Conservation (phyloP, 2,113 vertebrate species). For the Australoheros scitulus region DNA sequence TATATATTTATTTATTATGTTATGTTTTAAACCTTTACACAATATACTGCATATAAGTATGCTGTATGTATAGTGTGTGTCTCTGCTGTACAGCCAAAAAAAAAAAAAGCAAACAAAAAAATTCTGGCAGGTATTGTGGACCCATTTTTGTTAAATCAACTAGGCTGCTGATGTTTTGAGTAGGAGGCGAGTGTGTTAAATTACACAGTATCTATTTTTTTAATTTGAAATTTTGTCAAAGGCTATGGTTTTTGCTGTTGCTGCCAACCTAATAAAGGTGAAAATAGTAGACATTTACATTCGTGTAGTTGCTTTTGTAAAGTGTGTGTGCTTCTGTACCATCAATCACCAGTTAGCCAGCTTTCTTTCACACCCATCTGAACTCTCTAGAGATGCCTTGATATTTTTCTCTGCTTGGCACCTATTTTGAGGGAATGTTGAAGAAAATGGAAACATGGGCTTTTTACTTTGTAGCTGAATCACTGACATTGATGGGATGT, state of each 20-base stretch:
- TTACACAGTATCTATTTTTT: slow-evolving; percentile 79
- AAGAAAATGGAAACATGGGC: background rate
- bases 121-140: slow-evolving; percentile 52
- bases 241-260: slow-evolving; percentile 76
- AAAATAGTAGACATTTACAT: slow-evolving; percentile 59
- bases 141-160: slow-evolving; percentile 62
- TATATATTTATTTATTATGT: slow-evolving; percentile 74
- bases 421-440: background rate
- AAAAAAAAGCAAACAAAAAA: background rate
- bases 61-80: slow-evolving; percentile 69
- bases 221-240: slow-evolving; percentile 79
- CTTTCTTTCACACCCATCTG: slow-evolving; percentile 1
- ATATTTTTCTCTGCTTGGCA: background rate
- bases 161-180: slow-evolving; percentile 71
- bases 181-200: slow-evolving; percentile 66
- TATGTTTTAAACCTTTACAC: slow-evolving; percentile 67
- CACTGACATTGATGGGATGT: background rate
- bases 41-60: slow-evolving; percentile 63
- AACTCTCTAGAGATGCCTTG: background rate
- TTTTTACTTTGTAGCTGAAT: background rate
- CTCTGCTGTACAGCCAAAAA: slow-evolving; percentile 59
- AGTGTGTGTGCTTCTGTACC: background rate
- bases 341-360: background rate
- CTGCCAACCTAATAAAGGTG: slow-evolving; percentile 81
- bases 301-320: slow-evolving; percentile 38